Evolutionary conservation across 2,797 vertebrate species (phyloP).

Genomic region (Melopsittacus undulatus): DNA sequence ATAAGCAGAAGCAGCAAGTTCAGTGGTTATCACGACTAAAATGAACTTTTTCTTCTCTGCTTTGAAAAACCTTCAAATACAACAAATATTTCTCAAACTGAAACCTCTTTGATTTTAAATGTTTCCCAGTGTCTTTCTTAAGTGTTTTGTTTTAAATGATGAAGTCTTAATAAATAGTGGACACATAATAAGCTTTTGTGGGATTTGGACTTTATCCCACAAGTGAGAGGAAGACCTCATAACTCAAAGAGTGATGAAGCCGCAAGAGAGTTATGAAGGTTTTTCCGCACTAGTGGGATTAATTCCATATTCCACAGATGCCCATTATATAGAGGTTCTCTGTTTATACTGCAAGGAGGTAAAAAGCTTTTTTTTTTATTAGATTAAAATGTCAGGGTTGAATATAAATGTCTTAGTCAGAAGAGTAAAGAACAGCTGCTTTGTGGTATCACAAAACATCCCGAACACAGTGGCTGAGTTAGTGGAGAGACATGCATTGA

Average conservation of each 20-base stretch:
- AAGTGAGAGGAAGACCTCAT: constrained; percentile 76
- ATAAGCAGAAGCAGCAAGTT: constrained; percentile 39
- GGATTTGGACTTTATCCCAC: constrained; percentile 74
- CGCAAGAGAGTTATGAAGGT: constrained; percentile 75
- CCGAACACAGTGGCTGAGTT: constrained; percentile 33
- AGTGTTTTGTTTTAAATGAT: constrained; percentile 75
- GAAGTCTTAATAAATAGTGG: constrained; percentile 72
- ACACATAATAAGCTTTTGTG: constrained; percentile 75
- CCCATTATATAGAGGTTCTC: constrained; percentile 74
- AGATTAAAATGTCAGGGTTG: constrained; percentile 73
- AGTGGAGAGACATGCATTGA: background rate
- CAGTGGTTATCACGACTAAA: constrained; percentile 47
- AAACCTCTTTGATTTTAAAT: constrained; percentile 68
- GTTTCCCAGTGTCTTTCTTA: constrained; percentile 69
- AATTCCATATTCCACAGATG: constrained; percentile 76
- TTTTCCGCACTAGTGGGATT: constrained; percentile 75
- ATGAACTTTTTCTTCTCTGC: constrained; percentile 13
- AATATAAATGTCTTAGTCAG: constrained; percentile 72
- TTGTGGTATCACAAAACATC: constrained; percentile 70
- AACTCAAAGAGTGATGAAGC: constrained; percentile 76
- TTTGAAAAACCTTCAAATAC: constrained; percentile 58
- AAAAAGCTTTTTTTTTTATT: constrained; percentile 68
- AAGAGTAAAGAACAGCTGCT: constrained; percentile 70
- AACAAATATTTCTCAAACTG: constrained; percentile 60
- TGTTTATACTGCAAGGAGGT: constrained; percentile 72